phyloP scores from a whole-genome alignment of 2,888 invertebrate species.

The Alitta virens region DNA sequence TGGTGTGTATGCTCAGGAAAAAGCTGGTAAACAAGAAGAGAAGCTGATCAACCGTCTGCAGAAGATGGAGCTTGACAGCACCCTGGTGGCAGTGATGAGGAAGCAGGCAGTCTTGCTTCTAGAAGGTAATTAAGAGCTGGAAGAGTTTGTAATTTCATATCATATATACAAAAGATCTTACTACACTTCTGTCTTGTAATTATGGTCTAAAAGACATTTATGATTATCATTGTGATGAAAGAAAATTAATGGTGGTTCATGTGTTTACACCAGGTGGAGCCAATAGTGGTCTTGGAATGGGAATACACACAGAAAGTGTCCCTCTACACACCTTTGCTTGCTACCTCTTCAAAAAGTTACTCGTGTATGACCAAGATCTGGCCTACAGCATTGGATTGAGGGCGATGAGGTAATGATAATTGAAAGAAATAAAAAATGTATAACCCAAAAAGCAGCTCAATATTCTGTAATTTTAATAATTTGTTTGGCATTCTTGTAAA shows the following conservation, averaged over 20 bases:
- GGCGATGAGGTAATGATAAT: constrained; percentile 66
- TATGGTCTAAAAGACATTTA: too few species aligned
- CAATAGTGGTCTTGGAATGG: constrained; percentile 71
- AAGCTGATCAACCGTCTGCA: constrained; percentile 73
- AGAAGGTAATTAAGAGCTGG: constrained; percentile 62
- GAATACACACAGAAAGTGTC: constrained; percentile 77
- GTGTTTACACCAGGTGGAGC: constrained; percentile 65
- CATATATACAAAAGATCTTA: too few species aligned
- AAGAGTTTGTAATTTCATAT: too few species aligned
- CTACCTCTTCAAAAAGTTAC: constrained; percentile 74
- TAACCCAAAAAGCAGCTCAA: too few species aligned
- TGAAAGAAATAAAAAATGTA: too few species aligned
- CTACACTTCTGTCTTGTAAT: too few species aligned
- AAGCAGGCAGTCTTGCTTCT: constrained; percentile 70
- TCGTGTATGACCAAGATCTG: constrained; percentile 74
- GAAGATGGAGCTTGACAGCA: constrained; percentile 74
- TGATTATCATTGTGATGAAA: too few species aligned
- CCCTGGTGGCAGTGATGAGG: constrained; percentile 68
- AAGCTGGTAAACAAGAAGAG: constrained; percentile 74
- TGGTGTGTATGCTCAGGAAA: constrained; percentile 77
- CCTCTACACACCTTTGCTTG: constrained; percentile 83
- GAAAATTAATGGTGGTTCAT: too few species aligned
- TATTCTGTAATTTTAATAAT: too few species aligned
- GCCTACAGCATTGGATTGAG: constrained; percentile 77
- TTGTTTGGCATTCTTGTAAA: too few species aligned